Conservation (phyloP, 2,113 vertebrate genomes). For the Sialia sialis region DNA sequence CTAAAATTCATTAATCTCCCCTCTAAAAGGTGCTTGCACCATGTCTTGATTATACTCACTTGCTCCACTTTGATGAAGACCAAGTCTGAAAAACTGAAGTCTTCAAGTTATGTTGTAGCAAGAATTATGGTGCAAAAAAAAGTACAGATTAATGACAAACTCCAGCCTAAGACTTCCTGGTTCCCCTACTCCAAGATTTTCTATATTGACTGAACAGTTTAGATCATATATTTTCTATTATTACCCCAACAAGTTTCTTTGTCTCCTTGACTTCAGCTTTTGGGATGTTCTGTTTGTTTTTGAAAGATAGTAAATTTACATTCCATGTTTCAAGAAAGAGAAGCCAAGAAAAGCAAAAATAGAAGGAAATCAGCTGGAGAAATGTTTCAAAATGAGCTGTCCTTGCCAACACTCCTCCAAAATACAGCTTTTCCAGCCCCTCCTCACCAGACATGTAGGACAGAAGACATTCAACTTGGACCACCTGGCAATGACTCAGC, state of each 20-base stretch:
- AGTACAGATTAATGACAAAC: neutral
- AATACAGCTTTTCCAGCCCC: neutral
- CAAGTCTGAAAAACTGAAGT: neutral
- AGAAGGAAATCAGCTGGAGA: neutral
- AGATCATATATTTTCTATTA: neutral
- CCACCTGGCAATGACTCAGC: neutral
- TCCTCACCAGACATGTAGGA: neutral
- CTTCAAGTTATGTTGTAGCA: neutral
- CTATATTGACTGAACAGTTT: neutral
- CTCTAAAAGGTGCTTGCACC: neutral
- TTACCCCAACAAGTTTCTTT: neutral
- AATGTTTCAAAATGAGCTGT: neutral
- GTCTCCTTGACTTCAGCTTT: neutral
- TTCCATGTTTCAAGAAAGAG: neutral
- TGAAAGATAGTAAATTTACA: neutral
- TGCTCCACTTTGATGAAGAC: neutral
- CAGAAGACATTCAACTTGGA: neutral
- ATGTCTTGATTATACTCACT: accelerated
- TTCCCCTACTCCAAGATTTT: neutral
- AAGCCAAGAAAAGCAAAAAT: neutral
- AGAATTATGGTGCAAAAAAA: neutral
- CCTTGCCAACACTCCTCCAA: neutral
- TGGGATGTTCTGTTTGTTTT: neutral
- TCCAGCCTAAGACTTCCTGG: neutral
- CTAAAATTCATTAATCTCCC: neutral